These are phyloP conservation scores for Chloroceryle inda DNA, from an alignment of 2,797 vertebrate genomes.

Conservation along the genomic window DNA sequence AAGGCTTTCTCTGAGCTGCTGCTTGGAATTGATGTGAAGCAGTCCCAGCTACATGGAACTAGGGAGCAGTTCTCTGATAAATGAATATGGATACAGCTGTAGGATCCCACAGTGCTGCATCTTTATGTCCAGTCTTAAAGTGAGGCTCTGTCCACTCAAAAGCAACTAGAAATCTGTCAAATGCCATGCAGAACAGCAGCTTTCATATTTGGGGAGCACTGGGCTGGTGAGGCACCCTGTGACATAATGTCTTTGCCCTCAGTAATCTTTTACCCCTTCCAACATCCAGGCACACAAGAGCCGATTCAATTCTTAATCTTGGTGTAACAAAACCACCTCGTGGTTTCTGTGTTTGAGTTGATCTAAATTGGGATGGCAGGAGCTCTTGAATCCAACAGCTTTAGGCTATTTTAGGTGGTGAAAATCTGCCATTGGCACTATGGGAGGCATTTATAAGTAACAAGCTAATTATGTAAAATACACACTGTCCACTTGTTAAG, in stretches of 20 bases:
- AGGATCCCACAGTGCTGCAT: background rate
- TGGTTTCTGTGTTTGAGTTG: conserved; percentile 48
- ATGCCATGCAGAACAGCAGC: background rate
- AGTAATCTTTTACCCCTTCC: conserved; percentile 38
- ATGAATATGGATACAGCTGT: background rate
- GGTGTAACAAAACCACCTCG: conserved; percentile 43
- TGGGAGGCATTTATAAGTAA: conserved; percentile 58
- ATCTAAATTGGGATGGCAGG: conserved; percentile 69
- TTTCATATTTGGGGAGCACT: background rate
- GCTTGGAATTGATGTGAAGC: background rate
- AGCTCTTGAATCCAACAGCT: conserved; percentile 46
- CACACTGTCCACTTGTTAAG: conserved; percentile 66
- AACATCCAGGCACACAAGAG: conserved; percentile 55
- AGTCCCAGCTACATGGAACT: background rate
- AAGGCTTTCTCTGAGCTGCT: background rate
- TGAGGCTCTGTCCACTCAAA: background rate
- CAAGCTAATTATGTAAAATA: conserved; percentile 74
- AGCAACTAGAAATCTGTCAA: background rate
- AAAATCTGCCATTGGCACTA: conserved; percentile 66
- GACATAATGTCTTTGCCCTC: conserved; percentile 48
- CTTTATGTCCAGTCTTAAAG: background rate
- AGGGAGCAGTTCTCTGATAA: background rate
- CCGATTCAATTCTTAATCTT: conserved; percentile 57
- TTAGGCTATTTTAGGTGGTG: conserved; percentile 70
- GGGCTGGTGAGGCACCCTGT: background rate